phyloP scores from a whole-genome alignment of 2,113 vertebrate species.

The Tupaia tana region DNA sequence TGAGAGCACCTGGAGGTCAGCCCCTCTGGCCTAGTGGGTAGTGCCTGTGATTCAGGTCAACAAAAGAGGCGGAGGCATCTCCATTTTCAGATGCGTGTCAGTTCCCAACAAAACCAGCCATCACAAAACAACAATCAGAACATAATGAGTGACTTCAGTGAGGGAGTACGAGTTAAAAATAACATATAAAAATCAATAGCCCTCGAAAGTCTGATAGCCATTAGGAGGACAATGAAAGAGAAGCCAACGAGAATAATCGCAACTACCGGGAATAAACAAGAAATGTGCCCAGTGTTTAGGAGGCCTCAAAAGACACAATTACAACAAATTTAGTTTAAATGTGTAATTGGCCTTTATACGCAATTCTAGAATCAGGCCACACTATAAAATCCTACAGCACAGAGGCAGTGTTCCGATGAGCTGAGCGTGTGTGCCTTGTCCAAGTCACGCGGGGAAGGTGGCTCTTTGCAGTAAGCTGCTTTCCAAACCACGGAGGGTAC shows the following conservation, averaged over 20 bases:
- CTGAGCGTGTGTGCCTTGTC: background rate
- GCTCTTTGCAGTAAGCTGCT: background rate
- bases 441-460: fast-evolving
- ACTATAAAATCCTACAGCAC: too few relatives aligned
- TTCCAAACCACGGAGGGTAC: background rate
- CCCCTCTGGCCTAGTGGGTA: too few relatives aligned
- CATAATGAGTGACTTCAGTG: too few relatives aligned
- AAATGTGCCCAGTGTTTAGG: background rate
- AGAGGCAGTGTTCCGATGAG: background rate
- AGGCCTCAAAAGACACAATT: background rate
- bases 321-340: background rate
- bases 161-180: background rate
- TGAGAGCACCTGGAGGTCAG: too few relatives aligned
- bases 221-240: background rate
- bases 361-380: background rate
- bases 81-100: background rate
- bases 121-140: too few relatives aligned
- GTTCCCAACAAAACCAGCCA: too few relatives aligned
- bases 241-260: too few relatives aligned
- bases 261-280: background rate
- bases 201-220: background rate
- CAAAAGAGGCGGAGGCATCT: background rate
- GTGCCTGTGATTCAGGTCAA: background rate
- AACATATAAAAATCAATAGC: too few relatives aligned
- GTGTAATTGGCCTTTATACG: too few relatives aligned